Conservation (phyloP, 2,888 invertebrate species). For the Sminthurinus aureus region DNA sequence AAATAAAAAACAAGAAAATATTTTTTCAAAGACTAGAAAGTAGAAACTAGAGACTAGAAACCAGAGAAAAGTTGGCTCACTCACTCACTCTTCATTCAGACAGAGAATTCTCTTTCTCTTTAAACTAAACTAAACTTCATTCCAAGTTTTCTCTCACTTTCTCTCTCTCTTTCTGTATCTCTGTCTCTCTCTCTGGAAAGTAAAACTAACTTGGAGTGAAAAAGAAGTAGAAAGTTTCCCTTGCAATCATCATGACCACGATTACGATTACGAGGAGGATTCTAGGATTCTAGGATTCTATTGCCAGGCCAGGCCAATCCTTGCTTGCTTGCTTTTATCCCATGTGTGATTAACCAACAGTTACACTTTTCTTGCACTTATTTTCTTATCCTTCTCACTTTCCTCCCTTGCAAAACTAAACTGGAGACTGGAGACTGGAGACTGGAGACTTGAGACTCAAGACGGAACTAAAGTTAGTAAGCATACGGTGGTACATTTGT, state of each 20-base stretch:
- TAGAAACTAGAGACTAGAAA: too few species aligned
- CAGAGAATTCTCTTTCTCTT: too few species aligned
- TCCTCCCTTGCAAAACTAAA: background rate
- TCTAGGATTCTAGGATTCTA: background rate
- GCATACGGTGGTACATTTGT: background rate
- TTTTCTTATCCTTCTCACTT: background rate
- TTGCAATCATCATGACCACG: slow-evolving; percentile 1
- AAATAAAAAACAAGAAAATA: too few species aligned
- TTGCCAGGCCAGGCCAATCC: background rate
- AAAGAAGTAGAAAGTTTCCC: background rate
- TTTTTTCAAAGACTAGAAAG: too few species aligned
- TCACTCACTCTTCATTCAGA: too few species aligned
- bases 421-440: too few species aligned
- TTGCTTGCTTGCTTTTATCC: background rate
- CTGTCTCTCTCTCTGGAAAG: background rate
- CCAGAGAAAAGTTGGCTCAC: too few species aligned
- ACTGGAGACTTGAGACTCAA: too few species aligned
- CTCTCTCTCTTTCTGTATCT: background rate
- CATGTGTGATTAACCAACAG: background rate
- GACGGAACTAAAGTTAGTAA: too few species aligned
- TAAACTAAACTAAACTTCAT: too few species aligned
- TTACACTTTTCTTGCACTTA: background rate
- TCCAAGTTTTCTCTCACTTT: background rate
- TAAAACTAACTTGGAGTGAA: background rate
- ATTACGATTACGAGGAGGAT: background rate